Evolutionary conservation across 2,888 invertebrate species (phyloP).

Genomic region (Platerodrilus igneus): DNA sequence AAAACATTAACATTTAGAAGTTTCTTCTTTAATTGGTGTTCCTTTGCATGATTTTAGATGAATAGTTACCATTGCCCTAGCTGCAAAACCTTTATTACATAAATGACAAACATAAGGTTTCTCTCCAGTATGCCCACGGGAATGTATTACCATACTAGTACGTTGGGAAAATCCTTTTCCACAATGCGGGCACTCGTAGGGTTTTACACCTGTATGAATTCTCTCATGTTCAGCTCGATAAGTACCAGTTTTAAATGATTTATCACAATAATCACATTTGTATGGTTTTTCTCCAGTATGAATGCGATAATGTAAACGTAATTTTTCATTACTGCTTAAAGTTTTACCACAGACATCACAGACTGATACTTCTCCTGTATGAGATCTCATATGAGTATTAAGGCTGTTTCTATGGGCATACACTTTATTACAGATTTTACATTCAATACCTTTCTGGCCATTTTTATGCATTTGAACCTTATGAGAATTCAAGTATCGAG

Average conservation of each 20-base stretch:
- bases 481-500: conserved; percentile 53
- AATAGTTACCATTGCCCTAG: conserved; percentile 41
- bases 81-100: conserved; percentile 41
- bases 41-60: conserved; percentile 40
- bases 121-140: conserved; percentile 33
- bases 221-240: conserved; percentile 59
- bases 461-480: conserved; percentile 47
- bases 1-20: too few relatives aligned
- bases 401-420: conserved; percentile 40
- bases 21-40: not conserved
- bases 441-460: conserved; percentile 45
- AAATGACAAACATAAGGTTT: conserved; percentile 41
- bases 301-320: conserved; percentile 40
- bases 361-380: conserved; percentile 51
- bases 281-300: conserved; percentile 31
- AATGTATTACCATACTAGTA: conserved; percentile 24
- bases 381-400: conserved; percentile 45
- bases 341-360: conserved; percentile 44
- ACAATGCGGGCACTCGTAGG: conserved; percentile 37
- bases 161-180: conserved; percentile 25
- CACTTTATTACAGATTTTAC: conserved; percentile 43
- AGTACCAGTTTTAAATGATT: conserved; percentile 51
- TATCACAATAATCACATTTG: conserved; percentile 32
- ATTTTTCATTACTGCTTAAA: conserved; percentile 41
- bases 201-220: conserved; percentile 50